phyloP scores from a whole-genome alignment of 2,113 vertebrate species.

The Callipepla squamata region DNA sequence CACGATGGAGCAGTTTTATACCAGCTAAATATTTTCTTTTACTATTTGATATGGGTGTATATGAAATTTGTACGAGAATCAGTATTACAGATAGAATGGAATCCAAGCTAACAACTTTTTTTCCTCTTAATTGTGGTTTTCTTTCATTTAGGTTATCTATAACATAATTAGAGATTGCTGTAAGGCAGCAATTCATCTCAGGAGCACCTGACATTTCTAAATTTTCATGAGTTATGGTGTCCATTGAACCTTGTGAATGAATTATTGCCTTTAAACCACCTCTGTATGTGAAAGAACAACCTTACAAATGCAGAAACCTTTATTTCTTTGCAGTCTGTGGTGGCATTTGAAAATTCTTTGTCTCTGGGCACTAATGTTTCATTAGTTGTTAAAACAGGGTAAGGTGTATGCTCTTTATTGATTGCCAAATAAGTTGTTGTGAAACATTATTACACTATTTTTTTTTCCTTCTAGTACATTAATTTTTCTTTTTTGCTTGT shows the following conservation, averaged over 20 bases:
- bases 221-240: conserved; percentile 10
- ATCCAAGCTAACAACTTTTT: neutral
- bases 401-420: conserved; percentile 18
- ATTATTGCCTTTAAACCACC: conserved; percentile 19
- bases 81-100: neutral
- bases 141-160: conserved; percentile 27
- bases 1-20: neutral
- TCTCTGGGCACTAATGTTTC: conserved; percentile 27
- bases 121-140: neutral
- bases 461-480: neutral
- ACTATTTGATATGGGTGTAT: neutral
- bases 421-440: conserved; percentile 5
- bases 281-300: neutral
- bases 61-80: neutral
- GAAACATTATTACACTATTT: neutral
- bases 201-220: conserved; percentile 34
- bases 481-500: conserved; percentile 11
- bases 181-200: conserved; percentile 12
- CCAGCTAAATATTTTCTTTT: neutral
- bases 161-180: conserved; percentile 22
- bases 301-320: conserved; percentile 15
- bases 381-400: conserved; percentile 37
- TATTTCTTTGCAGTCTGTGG: neutral
- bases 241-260: neutral
- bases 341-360: neutral